These are phyloP conservation scores for Araneus ventricosus DNA, from an alignment of 1,140 invertebrate genomes.

Conservation along the genomic window DNA sequence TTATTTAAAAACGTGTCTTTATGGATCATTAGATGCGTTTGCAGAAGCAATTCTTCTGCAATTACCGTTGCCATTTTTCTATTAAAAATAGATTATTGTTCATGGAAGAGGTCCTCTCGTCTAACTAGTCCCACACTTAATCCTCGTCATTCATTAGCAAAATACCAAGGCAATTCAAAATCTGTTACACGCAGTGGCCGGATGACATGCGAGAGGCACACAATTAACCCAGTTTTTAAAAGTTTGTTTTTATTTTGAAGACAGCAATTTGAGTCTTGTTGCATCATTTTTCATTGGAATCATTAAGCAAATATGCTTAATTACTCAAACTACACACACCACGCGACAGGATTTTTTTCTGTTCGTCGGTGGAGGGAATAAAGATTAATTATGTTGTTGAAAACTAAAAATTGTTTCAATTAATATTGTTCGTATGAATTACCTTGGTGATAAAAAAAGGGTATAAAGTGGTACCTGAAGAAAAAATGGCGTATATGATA, in stretches of 20 bases:
- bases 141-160: constrained; percentile 30
- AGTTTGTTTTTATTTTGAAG: constrained; percentile 18
- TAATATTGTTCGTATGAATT: constrained; percentile 31
- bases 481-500: background rate
- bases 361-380: background rate
- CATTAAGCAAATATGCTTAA: constrained; percentile 43
- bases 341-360: background rate
- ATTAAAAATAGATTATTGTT: constrained; percentile 25
- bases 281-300: constrained; percentile 44
- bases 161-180: background rate
- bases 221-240: constrained; percentile 29
- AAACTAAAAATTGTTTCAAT: constrained; percentile 38
- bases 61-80: constrained; percentile 13
- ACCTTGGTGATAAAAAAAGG: background rate
- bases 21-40: constrained; percentile 46
- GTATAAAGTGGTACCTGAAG: no score
- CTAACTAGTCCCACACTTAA: background rate
- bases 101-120: background rate
- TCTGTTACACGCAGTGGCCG: background rate
- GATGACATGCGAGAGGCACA: background rate
- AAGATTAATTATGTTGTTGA: constrained; percentile 27
- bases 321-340: constrained; percentile 20
- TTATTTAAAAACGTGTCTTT: constrained; percentile 46
- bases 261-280: background rate
- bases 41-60: constrained; percentile 9